Base-by-base conservation (phyloP, 2,797 vertebrate genomes). In the Anas georgica region DNA sequence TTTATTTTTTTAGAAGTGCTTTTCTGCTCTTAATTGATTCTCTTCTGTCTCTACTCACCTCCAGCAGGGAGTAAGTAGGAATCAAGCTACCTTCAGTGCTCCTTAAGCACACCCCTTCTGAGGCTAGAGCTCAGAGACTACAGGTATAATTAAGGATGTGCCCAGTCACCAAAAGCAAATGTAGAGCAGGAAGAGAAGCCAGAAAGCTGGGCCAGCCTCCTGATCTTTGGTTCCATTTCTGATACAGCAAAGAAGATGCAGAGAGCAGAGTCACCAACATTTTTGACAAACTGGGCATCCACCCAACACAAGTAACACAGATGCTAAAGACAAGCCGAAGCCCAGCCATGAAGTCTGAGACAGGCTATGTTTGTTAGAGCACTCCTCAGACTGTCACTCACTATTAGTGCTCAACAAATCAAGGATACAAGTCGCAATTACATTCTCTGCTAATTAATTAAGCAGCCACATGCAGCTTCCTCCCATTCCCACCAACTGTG, bases 371-470 rank as follows among this genome's bases (percentile, higher is more conserved):
- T 85, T 85, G 33, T 54, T 68, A 88, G 31, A 91, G 63, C n/a
- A 35, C 69, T 91, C 89, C 74, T 91, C 90, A 88, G 21, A 59
- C 64, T 88, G 91, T 80, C 94, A 90, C 29, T 96, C 91, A 54
- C 64, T 64, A 64, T 67, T 77, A 68, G 7, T 46, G 20, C 54
- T 86, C 72, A 80, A 84, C 2, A 91, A 94, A 94, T 92, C 91
- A 96, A 91, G 63, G 59, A 85, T 64, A 80, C 12, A 68, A 91
- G 45, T 55, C 37, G 59, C 39, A 93, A 72, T 91, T 88, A 78
- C 39, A 69, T 68, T 75, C 68, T 81, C 69, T 90, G 60, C 52
- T 94, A 92, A 69, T 92, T 94, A 88, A 93, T 83, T 83, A 96
- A 66, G 76, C 64, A 75, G 41, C 68, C 81, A 75, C 81, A 85